phyloP scores from a whole-genome alignment of 2,888 invertebrate species.

The Deilephila elpenor region DNA sequence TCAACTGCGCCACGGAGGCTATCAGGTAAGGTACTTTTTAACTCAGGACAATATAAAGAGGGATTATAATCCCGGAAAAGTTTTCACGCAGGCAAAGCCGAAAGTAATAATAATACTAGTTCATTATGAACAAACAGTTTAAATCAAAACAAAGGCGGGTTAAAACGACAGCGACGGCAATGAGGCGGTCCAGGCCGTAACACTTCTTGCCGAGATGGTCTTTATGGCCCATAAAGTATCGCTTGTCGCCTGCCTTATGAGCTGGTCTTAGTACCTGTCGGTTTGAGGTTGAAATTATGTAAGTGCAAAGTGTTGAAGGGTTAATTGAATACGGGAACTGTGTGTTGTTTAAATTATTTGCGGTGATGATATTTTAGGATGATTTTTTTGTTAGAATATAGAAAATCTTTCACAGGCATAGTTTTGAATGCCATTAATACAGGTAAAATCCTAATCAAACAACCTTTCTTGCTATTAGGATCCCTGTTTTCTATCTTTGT shows the following conservation, averaged over 20 bases:
- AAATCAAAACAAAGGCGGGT: conserved; percentile 36
- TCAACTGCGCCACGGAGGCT: no score
- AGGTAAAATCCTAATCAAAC: no score
- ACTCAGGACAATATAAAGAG: no score
- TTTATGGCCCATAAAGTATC: conserved; percentile 60
- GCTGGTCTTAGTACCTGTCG: conserved; percentile 35
- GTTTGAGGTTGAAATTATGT: not conserved
- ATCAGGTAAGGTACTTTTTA: no score
- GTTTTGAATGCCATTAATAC: no score
- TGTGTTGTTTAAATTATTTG: not conserved
- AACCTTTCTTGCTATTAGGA: no score
- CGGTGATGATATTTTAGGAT: no score
- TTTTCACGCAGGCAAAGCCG: not conserved
- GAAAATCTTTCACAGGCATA: no score
- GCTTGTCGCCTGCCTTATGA: conserved; percentile 51
- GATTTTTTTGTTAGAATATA: no score
- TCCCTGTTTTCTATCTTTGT: no score
- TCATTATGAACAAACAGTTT: conserved; percentile 10
- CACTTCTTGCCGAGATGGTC: conserved; percentile 41
- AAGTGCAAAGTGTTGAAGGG: not conserved
- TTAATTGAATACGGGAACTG: not conserved
- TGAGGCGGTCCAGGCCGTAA: conserved; percentile 42
- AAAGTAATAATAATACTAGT: not conserved
- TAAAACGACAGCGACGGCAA: conserved; percentile 54
- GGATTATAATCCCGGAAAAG: no score